Conservation (phyloP, 2,113 vertebrate genomes). For the Maccullochella peelii region DNA sequence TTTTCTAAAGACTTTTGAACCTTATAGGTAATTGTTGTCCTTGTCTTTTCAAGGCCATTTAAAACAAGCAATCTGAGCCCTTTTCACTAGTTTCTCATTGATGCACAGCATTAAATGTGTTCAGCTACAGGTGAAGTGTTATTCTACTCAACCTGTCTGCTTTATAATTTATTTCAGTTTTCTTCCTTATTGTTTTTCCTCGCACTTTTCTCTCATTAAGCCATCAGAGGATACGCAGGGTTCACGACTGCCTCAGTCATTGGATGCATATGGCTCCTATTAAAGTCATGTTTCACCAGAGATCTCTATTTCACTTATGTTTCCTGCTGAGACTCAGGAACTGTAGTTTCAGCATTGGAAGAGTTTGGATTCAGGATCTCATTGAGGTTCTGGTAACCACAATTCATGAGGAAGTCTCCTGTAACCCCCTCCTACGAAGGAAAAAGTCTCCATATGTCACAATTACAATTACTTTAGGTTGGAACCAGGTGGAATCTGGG, state of each 20-base stretch:
- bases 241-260: constrained; percentile 61
- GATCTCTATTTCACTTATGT: constrained; percentile 71
- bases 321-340: constrained; percentile 68
- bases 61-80: constrained; percentile 33
- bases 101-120: constrained; percentile 39
- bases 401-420: constrained; percentile 37
- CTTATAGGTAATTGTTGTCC: constrained; percentile 31
- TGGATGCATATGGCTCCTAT: constrained; percentile 81
- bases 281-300: constrained; percentile 75
- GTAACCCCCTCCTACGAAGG: constrained; percentile 23
- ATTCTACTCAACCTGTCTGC: constrained; percentile 50
- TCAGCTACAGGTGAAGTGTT: constrained; percentile 7
- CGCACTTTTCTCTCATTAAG: constrained; percentile 70
- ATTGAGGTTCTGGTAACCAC: constrained; percentile 55
- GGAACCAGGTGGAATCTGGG: constrained; percentile 33
- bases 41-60: constrained; percentile 39
- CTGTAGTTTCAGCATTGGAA: constrained; percentile 64
- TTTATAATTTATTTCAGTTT: constrained; percentile 64
- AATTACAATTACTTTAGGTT: constrained; percentile 33
- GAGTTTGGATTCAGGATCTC: constrained; percentile 63
- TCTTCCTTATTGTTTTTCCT: constrained; percentile 64
- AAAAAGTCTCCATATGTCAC: constrained; percentile 58
- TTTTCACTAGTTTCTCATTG: constrained; percentile 30
- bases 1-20: constrained; percentile 44
- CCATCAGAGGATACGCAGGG: constrained; percentile 60